Evolutionary conservation across 2,797 vertebrate species (phyloP).

Genomic region (Nannoperca obscura): DNA sequence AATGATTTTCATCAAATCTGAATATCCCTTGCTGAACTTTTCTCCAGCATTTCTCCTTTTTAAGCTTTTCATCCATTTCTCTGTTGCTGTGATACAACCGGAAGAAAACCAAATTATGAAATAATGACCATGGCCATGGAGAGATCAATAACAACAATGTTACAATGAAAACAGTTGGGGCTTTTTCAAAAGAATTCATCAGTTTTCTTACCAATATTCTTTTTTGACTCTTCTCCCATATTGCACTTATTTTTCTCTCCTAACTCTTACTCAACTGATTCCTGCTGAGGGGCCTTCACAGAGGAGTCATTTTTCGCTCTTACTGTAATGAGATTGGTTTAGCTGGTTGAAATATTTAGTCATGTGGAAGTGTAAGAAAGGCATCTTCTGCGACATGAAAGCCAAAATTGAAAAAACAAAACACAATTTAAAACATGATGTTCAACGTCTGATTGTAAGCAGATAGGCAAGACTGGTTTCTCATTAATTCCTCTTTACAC

Average conservation of each 20-base stretch:
- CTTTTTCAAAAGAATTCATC: conserved; percentile 34
- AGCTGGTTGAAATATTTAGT: conserved; percentile 3
- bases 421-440: conserved; percentile 2
- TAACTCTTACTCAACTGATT: conserved; percentile 25
- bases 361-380: conserved; percentile 12
- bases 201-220: conserved; percentile 21
- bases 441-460: conserved; percentile 31
- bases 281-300: conserved; percentile 23
- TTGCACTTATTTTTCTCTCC: conserved; percentile 11
- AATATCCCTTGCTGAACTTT: not conserved
- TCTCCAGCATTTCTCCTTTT: not conserved
- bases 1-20: not conserved
- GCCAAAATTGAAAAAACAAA: not conserved
- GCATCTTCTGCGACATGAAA: conserved; percentile 15
- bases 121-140: conserved; percentile 2
- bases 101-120: conserved; percentile 25
- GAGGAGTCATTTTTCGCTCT: conserved; percentile 20
- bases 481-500: not conserved
- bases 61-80: not conserved
- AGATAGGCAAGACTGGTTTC: conserved; percentile 25
- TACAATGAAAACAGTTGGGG: conserved; percentile 5
- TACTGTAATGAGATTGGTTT: conserved; percentile 14
- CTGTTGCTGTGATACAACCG: conserved; percentile 12
- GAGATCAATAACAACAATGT: not conserved
- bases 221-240: conserved; percentile 16